Base-by-base conservation (phyloP, 2,888 invertebrate species). In the Chrysopilus asiliformis region DNA sequence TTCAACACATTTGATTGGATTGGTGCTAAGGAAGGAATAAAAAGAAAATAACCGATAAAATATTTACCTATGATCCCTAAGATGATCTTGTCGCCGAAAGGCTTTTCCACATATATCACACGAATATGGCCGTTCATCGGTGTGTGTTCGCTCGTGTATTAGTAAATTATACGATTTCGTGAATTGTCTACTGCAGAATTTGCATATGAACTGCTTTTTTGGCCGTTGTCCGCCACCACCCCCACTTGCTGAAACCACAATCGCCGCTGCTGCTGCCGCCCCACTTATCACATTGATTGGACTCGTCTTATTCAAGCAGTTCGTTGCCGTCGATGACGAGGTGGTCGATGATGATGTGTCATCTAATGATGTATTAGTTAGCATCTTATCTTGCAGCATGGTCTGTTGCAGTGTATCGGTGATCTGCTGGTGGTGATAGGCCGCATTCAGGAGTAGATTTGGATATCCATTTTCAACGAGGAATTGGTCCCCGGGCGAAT, bases 201-300 rank as follows among this genome's bases (percentile, higher is more conserved):
- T 90, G 68, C 97, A 97, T 52, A 97, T 95, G 64, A 94, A 97
- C 62, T 97, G 93, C 60, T 95, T 95, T 66, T 94, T 94, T n/a
- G 93, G 89, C 42, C 94, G 71, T 34, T 62, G 62, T 4, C 56
- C 52, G 12, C 39, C 36, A 12, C 30, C 32, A 32, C 47, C 44
- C 32, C 49, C 43, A 18, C 45, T 49, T 10, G 50, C 44, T 2
- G 52, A 45, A 1, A 50, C 46, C 32, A 51, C 40, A 41, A 39
- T 25, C 26, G 38, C 39, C 12, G 42, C 38, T 4, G 48, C 27
- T 5, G 40, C 32, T 18, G 36, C 8, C 9, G 32, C 32, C 15
- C n/a, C 19, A 26, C 19, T 26, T 7, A 22, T 10, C 7, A 7
- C 10, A 22, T 22, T 22, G 22, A 8, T 22, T 14, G 24, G 24